Percentiles rank a stretch among this genome's conserved stretches.
Evolutionary conservation across 1,140 invertebrate species (phyloP).

Genomic region (Rhopalosiphum padi): DNA sequence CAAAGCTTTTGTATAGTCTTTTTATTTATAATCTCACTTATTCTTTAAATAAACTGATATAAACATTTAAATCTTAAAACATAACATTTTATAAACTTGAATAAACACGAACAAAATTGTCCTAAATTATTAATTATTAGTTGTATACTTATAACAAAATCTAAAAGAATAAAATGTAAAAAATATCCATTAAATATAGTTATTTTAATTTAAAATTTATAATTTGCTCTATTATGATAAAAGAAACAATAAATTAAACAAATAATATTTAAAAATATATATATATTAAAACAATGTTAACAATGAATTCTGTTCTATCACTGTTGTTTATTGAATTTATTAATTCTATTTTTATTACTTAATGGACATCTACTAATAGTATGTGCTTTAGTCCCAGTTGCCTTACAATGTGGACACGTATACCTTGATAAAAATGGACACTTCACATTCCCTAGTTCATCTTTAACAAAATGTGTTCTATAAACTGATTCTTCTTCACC

Average conservation of each 20-base stretch:
- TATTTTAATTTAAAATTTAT: constrained; percentile 45
- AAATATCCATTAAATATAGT: constrained; percentile 43
- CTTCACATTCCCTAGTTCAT: constrained; percentile 68
- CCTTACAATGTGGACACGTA: constrained; percentile 74
- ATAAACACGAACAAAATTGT: constrained; percentile 42
- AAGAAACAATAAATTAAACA: constrained; percentile 52
- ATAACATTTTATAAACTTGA: constrained; percentile 44
- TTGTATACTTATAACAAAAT: constrained; percentile 3
- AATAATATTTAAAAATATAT: constrained; percentile 32
- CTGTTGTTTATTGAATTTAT: constrained; percentile 40
- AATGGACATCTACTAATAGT: constrained; percentile 79
- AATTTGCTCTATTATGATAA: constrained; percentile 28
- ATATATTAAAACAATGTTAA: constrained; percentile 25
- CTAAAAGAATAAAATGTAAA: constrained; percentile 45
- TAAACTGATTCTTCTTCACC: constrained; percentile 71
- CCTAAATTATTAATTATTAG: constrained; percentile 40
- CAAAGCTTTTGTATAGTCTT: constrained; percentile 5
- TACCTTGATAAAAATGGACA: constrained; percentile 75
- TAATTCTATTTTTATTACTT: constrained; percentile 48
- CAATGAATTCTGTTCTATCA: constrained; percentile 35
- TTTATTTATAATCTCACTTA: constrained; percentile 30
- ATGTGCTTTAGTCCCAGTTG: constrained; percentile 75
- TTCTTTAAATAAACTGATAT: constrained; percentile 43
- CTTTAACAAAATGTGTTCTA: constrained; percentile 71
- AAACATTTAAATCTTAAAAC: constrained; percentile 46